A percentile compares a stretch with the other conserved stretches of the same genome.
Conservation (phyloP, 2,113 vertebrate genomes). For the Dolichallabes microphthalmus region DNA sequence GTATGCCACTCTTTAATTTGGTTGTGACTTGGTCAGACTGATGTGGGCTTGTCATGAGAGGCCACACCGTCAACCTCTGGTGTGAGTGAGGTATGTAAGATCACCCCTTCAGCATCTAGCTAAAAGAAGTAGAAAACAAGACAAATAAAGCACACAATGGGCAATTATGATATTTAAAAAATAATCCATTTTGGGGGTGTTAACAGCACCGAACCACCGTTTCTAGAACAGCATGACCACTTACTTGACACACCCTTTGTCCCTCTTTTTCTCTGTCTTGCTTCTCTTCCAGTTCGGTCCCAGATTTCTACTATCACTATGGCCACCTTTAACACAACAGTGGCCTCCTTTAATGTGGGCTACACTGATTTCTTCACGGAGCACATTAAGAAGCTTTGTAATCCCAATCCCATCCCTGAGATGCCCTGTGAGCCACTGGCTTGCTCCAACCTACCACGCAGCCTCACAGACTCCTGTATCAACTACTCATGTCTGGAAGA, state of each 20-base stretch:
- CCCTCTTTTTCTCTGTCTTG: constrained; percentile 30
- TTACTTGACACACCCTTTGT: neutral
- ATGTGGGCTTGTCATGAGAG: too few relatives aligned
- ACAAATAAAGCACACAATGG: neutral
- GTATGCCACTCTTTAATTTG: too few relatives aligned
- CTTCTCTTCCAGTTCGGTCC: constrained; percentile 79
- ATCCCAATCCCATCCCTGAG: constrained; percentile 87
- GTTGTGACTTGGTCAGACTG: too few relatives aligned
- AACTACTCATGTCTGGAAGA: constrained; percentile 96
- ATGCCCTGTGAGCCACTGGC: constrained; percentile 89
- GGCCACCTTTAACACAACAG: constrained; percentile 96
- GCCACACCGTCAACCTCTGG: too few relatives aligned
- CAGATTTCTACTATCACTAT: constrained; percentile 99
- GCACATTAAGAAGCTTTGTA: constrained; percentile 96
- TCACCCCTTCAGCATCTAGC: too few relatives aligned
- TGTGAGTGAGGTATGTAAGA: too few relatives aligned
- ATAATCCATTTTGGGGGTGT: neutral
- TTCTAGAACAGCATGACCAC: neutral
- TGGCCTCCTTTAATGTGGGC: constrained; percentile 97
- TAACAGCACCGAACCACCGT: neutral
- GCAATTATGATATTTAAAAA: neutral
- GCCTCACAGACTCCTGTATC: constrained; percentile 98
- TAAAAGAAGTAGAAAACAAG: neutral
- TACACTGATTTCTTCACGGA: constrained; percentile 98
- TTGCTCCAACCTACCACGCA: constrained; percentile 93